Evolutionary conservation across 1,140 invertebrate species (phyloP).

Genomic region (Amyelois transitella): DNA sequence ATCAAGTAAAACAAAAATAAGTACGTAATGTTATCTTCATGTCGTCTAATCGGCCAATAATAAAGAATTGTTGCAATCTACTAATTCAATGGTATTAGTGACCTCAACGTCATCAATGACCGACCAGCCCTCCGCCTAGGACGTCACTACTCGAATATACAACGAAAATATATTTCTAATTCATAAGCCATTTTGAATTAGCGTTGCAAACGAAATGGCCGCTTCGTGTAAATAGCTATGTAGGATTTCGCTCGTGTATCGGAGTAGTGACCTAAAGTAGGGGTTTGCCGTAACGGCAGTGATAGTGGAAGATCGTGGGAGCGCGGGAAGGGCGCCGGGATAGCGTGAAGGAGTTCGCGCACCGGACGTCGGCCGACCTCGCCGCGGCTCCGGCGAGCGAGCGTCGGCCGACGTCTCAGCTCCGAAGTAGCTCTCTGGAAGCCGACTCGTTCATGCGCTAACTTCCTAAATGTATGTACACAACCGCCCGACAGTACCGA

Average conservation of each 20-base stretch:
- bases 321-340: conserved; percentile 61
- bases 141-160: conserved; percentile 37
- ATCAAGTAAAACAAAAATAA: too few species aligned
- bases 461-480: conserved; percentile 15
- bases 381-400: not conserved
- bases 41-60: too few species aligned
- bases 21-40: too few species aligned
- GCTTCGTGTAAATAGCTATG: not conserved
- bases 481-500: conserved; percentile 13
- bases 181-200: not conserved
- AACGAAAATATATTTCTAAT: conserved; percentile 14
- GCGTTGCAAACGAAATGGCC: not conserved
- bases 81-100: not conserved
- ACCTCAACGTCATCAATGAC: conserved; percentile 10
- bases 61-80: not conserved
- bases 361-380: conserved; percentile 2
- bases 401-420: not conserved
- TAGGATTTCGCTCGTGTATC: conserved; percentile 30
- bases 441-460: conserved; percentile 21
- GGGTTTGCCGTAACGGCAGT: conserved; percentile 52
- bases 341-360: conserved; percentile 37
- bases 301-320: conserved; percentile 60
- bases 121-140: conserved; percentile 29
- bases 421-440: conserved; percentile 35
- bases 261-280: conserved; percentile 31